Evolutionary conservation across 2,888 invertebrate species (phyloP).

Genomic region (Polylopha cassiicola): DNA sequence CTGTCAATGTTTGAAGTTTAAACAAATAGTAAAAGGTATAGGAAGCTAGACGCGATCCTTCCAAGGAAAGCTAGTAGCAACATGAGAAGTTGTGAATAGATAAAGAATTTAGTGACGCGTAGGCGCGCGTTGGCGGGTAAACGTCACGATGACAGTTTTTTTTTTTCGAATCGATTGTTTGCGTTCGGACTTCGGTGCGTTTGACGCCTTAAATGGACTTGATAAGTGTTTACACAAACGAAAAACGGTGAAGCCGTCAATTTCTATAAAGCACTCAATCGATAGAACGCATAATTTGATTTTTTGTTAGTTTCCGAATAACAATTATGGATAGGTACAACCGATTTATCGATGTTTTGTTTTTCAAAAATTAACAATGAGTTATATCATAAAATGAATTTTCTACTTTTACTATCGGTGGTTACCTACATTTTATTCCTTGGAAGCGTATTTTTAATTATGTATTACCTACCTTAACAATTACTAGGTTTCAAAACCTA

Average conservation of each 20-base stretch:
- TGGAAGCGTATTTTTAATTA: no score
- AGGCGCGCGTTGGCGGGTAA: constrained; percentile 35
- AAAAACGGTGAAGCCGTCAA: constrained; percentile 25
- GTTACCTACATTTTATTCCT: no score
- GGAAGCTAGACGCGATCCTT: constrained; percentile 2
- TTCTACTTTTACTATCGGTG: no score
- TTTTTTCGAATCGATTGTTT: constrained; percentile 28
- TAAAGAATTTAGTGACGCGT: constrained; percentile 22
- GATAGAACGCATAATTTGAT: constrained; percentile 24
- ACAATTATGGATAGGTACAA: constrained; percentile 6
- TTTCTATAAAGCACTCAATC: constrained; percentile 19
- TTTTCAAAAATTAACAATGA: no score
- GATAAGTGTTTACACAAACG: constrained; percentile 35
- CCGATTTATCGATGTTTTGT: no score
- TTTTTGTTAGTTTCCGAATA: constrained; percentile 16
- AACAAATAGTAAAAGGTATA: constrained; percentile 1
- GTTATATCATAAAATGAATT: no score
- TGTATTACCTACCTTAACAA: no score
- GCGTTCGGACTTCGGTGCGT: constrained; percentile 34
- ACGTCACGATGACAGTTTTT: constrained; percentile 42
- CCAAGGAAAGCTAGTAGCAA: constrained; percentile 3
- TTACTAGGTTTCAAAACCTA: no score
- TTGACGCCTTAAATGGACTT: constrained; percentile 33
- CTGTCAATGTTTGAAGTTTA: no score
- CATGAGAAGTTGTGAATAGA: constrained; percentile 14